These are phyloP conservation scores for Agelastica alni DNA, from an alignment of 2,888 invertebrate species.

Conservation along the genomic window DNA sequence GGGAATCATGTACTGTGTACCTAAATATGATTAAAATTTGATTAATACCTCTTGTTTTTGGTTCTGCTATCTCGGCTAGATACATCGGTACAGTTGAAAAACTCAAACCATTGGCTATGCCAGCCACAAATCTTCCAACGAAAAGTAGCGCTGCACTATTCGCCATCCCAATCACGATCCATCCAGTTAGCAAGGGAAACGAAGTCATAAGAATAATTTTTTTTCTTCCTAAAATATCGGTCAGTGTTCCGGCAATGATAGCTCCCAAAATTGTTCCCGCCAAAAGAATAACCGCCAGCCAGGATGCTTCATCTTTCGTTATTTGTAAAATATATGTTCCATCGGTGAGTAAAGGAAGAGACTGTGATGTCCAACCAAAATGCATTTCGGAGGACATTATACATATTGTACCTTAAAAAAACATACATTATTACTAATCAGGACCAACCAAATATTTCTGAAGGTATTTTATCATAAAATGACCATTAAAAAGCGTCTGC, in stretches of 20 bases:
- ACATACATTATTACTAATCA: too few species aligned
- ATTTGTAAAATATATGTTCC: slow-evolving; percentile 60
- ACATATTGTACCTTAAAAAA: slow-evolving; percentile 45
- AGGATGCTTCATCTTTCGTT: slow-evolving; percentile 61
- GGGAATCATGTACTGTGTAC: too few species aligned
- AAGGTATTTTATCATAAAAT: too few species aligned
- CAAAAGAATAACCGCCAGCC: slow-evolving; percentile 69
- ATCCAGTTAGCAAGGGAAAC: slow-evolving; percentile 65
- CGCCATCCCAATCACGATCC: slow-evolving; percentile 66
- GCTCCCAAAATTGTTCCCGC: slow-evolving; percentile 68
- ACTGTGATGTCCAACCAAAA: slow-evolving; percentile 66
- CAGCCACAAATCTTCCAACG: slow-evolving; percentile 62
- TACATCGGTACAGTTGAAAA: slow-evolving; percentile 62
- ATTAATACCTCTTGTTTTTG: slow-evolving; percentile 61
- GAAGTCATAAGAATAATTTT: slow-evolving; percentile 65
- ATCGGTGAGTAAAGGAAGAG: slow-evolving; percentile 59
- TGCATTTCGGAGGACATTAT: slow-evolving; percentile 53
- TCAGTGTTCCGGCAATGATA: slow-evolving; percentile 65
- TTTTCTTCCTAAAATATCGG: slow-evolving; percentile 69
- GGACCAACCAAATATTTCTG: too few species aligned
- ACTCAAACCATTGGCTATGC: slow-evolving; percentile 60
- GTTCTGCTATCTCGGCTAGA: slow-evolving; percentile 64
- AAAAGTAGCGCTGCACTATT: slow-evolving; percentile 62
- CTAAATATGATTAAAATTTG: too few species aligned
- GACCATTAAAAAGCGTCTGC: too few species aligned